Base-by-base conservation (phyloP, 2,888 invertebrate genomes). In the Amphipyra tragopoginis region DNA sequence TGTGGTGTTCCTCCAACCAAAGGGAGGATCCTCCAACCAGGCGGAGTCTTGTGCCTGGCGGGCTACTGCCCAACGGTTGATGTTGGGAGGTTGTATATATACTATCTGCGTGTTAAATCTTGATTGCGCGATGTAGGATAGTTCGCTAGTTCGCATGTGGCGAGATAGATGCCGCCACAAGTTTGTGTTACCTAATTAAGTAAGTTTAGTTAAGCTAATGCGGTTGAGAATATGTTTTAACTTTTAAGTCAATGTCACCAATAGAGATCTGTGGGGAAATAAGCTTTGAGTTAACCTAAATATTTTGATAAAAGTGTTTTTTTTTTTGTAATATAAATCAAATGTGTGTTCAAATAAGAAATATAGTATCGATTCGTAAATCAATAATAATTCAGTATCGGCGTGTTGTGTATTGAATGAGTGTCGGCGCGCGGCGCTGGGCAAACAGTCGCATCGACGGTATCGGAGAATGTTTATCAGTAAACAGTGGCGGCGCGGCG, bases 141-240 rank as follows among this genome's bases (percentile, higher is more conserved):
- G n/a, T n/a, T n/a, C n/a, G n/a, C n/a, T n/a, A n/a, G n/a, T n/a
- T n/a, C n/a, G n/a, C n/a, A n/a, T n/a, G n/a, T n/a, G n/a, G n/a
- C n/a, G n/a, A n/a, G n/a, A n/a, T n/a, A n/a, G n/a, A n/a, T n/a
- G n/a, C n/a, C n/a, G n/a, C n/a, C n/a, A n/a, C n/a, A n/a, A 45
- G 29, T 45, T 45, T 29, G 4, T 13, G 45, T 8, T 33, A 33
- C 26, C 48, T 55, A 33, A 40, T 33, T 33, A 36, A 51, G n/a
- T 8, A 9, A 14, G 14, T 34, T 43, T 7, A 29, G 42, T 36
- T 10, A 6, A 10, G 11, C 11, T 26, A 36, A 21, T 36, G 26
- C 36, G 26, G 34, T 50, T 36, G 4, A 42, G 21, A 33, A 29
- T 29, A 33, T 45, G 29, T 21, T 21, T 21, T 21, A 21, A 21